Percentiles rank a stretch among this genome's conserved stretches.
Conservation (phyloP, 1,140 invertebrate species). For the Leptinotarsa texana region DNA sequence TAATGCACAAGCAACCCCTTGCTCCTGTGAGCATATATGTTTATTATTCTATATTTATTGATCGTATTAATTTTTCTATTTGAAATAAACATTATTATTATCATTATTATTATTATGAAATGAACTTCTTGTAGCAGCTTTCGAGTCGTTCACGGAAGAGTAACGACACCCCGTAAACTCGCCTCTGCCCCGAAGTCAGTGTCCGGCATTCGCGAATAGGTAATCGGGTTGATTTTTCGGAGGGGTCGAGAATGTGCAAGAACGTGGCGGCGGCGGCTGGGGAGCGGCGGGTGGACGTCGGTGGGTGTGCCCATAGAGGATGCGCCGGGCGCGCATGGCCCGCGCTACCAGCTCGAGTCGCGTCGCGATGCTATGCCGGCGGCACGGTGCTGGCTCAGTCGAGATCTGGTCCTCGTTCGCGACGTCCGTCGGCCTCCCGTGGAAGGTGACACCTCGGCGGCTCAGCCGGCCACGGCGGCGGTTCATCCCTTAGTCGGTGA, state of each 20-base stretch:
- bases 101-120: too few species aligned
- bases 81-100: too few species aligned
- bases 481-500: conserved; percentile 10
- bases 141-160: too few species aligned
- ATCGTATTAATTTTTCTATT: too few species aligned
- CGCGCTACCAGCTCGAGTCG: conserved; percentile 12
- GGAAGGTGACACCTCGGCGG: neutral
- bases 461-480: conserved; percentile 4
- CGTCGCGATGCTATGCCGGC: conserved; percentile 51
- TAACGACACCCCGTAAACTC: too few species aligned
- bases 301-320: conserved; percentile 45
- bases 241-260: conserved; percentile 51
- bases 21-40: too few species aligned
- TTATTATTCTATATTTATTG: too few species aligned
- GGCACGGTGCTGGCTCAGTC: conserved; percentile 46
- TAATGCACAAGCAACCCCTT: too few species aligned
- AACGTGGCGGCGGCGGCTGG: conserved; percentile 38
- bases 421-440: conserved; percentile 35
- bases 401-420: conserved; percentile 51
- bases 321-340: conserved; percentile 45
- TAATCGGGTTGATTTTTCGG: conserved; percentile 47
- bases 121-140: too few species aligned
- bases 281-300: conserved; percentile 12
- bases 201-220: conserved; percentile 39
- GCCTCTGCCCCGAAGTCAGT: conserved; percentile 16